A percentile compares a stretch with the other conserved stretches of the same genome.
These are phyloP conservation scores for Delphinus delphis DNA, from an alignment of 2,113 vertebrate species.

Conservation along the genomic window DNA sequence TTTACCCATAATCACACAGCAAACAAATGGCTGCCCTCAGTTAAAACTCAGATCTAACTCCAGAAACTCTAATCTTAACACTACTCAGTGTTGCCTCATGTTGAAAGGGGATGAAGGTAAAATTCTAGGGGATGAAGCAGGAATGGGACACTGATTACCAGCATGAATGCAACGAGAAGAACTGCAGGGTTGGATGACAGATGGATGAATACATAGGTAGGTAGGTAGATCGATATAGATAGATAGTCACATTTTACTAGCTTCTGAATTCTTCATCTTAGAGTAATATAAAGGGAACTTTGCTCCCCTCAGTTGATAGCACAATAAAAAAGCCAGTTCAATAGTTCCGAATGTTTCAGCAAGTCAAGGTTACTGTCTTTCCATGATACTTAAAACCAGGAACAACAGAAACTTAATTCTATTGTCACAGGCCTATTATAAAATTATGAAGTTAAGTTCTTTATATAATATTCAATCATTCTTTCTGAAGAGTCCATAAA, in stretches of 20 bases:
- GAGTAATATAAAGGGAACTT: neutral
- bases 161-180: neutral
- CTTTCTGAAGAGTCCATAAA: constrained; percentile 29
- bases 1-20: neutral
- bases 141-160: neutral
- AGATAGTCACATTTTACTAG: neutral
- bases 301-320: neutral
- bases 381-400: neutral
- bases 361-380: neutral
- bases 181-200: neutral
- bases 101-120: neutral
- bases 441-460: neutral
- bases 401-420: constrained; percentile 5
- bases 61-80: neutral
- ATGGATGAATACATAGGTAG: neutral
- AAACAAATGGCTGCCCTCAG: neutral
- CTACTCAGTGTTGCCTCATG: neutral
- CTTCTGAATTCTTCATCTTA: neutral
- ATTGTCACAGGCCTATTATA: neutral
- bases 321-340: neutral
- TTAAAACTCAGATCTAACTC: neutral
- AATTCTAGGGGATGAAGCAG: no score
- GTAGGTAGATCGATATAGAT: neutral
- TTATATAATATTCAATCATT: neutral
- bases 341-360: neutral